Base-by-base conservation (phyloP, 2,797 vertebrate species). In the Tinamus major region DNA sequence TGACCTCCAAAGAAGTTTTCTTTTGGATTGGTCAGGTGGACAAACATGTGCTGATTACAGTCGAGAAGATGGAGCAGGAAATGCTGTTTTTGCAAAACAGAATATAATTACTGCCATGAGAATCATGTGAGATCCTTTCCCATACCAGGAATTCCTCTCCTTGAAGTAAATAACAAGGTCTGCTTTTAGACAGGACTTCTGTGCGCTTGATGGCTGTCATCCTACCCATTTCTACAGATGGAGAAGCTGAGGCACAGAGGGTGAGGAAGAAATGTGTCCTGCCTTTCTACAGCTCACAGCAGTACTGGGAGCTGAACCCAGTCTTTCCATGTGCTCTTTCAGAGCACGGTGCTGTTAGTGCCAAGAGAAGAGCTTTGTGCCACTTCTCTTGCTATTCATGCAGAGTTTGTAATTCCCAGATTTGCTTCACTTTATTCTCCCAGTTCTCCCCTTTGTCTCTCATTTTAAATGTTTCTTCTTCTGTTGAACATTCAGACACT, bases 1-100 rank as follows among this genome's bases (percentile, higher is more conserved):
- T 94, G 76, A 78, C 27, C 48, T 93, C 64, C 35, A 14, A 90
- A 87, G 35, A 71, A 70, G 29, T 79, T 79, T 77, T 84, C 37
- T 79, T 79, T 85, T 70, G 62, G 42, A 79, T 91, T 44, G 74
- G 35, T 49, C 56, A 85, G 29, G 27, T 82, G n/a, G 81, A 89
- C 90, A 89, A 70, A 26, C 61, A 41, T 0, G 1, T 5, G 10
- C 19, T 85, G 44, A 68, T 89, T 63, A 33, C 31, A 44, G 27
- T 53, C 58, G 56, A 75, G 61, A 90, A 21, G 24, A 39, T n/a
- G 23, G 13, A 58, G 61, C 62, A 79, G 88, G 39, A 89, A 75
- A 23, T 26, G 65, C 8, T 33, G 31, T 9, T 80, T 91, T 77
- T 79, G 46, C 53, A 42, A 58, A 87, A 49, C 41, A 85, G n/a